Percentiles rank a stretch among this genome's conserved stretches.
phyloP scores from a whole-genome alignment of 2,113 vertebrate genomes.

The Barbus barbus region DNA sequence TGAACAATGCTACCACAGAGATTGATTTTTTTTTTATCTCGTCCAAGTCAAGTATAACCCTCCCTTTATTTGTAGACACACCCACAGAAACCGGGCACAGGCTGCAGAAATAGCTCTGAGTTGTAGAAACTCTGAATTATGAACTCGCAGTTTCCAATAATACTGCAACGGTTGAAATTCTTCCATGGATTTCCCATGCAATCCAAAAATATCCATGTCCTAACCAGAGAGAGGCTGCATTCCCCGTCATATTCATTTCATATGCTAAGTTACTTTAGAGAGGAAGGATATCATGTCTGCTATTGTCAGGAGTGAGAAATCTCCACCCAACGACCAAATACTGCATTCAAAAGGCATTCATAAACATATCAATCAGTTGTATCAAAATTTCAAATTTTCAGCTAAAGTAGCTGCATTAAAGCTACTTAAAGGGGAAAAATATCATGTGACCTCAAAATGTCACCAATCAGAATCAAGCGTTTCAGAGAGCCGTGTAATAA shows the following conservation, averaged over 20 bases:
- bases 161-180: conserved; percentile 25
- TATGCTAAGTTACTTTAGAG: not conserved
- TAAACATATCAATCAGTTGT: not conserved
- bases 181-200: conserved; percentile 22
- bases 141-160: not conserved
- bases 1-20: not conserved
- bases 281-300: not conserved
- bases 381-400: not conserved
- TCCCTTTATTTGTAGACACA: conserved; percentile 33
- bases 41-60: no score
- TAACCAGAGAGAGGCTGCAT: not conserved
- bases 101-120: conserved; percentile 23
- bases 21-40: no score
- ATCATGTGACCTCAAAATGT: no score
- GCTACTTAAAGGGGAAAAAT: not conserved
- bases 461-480: no score
- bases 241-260: not conserved
- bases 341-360: not conserved
- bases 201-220: conserved; percentile 28
- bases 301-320: not conserved
- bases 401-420: not conserved
- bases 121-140: conserved; percentile 52
- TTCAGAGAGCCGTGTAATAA: no score
- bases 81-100: not conserved
- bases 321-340: not conserved